Evolutionary conservation across 2,113 vertebrate species (phyloP), one percentile per base, ranked within the genome.

Genomic region (Hylia prasina): DNA sequence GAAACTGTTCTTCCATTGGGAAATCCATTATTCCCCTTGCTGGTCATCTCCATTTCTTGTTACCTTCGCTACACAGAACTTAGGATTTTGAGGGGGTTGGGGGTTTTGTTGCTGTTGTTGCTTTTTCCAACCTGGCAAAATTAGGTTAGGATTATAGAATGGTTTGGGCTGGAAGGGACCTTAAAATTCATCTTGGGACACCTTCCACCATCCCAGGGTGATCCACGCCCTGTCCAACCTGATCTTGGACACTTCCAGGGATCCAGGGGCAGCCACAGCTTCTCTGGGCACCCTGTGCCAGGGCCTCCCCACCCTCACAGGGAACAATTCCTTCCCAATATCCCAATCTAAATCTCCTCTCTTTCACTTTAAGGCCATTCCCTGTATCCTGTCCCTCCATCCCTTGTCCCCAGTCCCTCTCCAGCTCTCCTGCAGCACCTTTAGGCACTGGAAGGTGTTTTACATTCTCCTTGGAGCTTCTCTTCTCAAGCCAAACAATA

Each of bases 151-250:
- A 30, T 60, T 19, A 5, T 10, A 11, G 27, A 73, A 20, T 10
- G 23, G 19, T 6, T 30, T 66, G 28, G 27, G 39, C 39, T 30
- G 45, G 60, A 45, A 75, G 6, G 6, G 10, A 27, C 12, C 1
- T 54, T 54, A 40, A 61, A 68, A 39, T 6, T 35, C 4, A 11
- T 31, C n/a, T 13, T 60, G 78, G 30, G n/a, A 35, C 1, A 19
- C 1, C 5, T 54, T 1, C 39, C 53, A 22, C 13, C 0, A 0
- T 20, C 6, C 24, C 53, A 82, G 24, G 12, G 0, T 10, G 28
- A 1, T 68, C 16, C 53, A 68, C 51, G 33, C 6, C 22, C 37
- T 0, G 3, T 22, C 14, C 69, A 47, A 0, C 47, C 39, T 35
- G 54, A 24, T 24, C 24, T 89, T 35, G 40, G 47, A 5, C 45